Base-by-base conservation (phyloP, 2,797 vertebrate genomes). In the Danio tinwini region DNA sequence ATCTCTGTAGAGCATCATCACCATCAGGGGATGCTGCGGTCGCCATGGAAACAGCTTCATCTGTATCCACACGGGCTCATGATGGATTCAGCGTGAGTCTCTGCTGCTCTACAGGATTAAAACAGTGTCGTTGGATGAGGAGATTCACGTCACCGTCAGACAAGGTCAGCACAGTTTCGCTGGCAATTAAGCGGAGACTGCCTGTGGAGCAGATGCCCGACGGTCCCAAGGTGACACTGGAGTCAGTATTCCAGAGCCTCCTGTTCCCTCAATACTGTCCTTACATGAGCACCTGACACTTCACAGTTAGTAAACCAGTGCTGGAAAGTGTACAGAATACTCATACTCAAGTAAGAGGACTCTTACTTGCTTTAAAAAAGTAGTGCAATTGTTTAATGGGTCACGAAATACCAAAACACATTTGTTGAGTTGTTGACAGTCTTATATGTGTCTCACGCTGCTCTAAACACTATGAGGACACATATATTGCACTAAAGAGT, bases 41-140 rank as follows among this genome's bases (percentile, higher is more conserved):
- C 91, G 85, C 93, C 90, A 93, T 93, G 91, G 93, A 92, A 94
- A 94, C 93, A 90, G 87, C 89, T 92, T 92, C 90, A 90, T 82
- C 81, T 83, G 88, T 90, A 81, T 84, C 12, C n/a, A 88, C 90
- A 91, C 87, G 12, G 88, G 85, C 87, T 83, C 88, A 90, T 93
- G 92, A 93, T 93, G 90, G 92, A 92, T 89, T 88, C 89, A 90
- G 85, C 40, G 85, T 88, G 88, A 90, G 90, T 90, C 89, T 88
- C 88, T 87, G 86, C 52, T 87, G 85, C 79, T 86, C 89, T 85
- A 88, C 80, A 79, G 87, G 91, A 92, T 90, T 88, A 91, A 90
- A 92, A 58, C 88, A 90, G 90, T 91, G 91, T 93, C 90, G 90
- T 87, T 89, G 85, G 89, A 82, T 82, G 77, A 83, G 73, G 78